Conservation (phyloP, 2,113 vertebrate genomes). For the Zosterops pallidus region DNA sequence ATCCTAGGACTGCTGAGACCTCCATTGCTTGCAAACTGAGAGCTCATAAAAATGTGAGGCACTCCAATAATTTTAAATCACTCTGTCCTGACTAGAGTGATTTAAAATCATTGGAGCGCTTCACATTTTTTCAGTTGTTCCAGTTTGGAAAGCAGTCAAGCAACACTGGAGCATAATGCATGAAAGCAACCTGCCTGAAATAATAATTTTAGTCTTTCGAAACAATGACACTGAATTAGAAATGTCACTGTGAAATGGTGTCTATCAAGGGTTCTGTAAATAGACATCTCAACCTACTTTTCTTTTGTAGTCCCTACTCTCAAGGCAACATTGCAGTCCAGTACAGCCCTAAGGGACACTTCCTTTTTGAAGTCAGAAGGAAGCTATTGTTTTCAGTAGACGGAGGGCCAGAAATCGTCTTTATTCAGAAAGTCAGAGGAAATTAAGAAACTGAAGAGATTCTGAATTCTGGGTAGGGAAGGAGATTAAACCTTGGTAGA, state of each 20-base stretch:
- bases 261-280: neutral
- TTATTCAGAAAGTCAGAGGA: conserved; percentile 28
- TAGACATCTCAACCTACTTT: conserved; percentile 15
- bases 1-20: neutral
- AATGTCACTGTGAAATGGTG: neutral
- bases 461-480: conserved; percentile 16
- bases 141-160: conserved; percentile 20
- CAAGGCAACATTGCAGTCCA: neutral
- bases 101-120: conserved; percentile 36
- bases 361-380: conserved; percentile 22
- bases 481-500: neutral
- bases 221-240: neutral
- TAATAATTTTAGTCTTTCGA: conserved; percentile 19
- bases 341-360: neutral
- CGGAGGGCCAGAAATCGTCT: conserved; percentile 20
- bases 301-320: neutral
- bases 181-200: conserved; percentile 27
- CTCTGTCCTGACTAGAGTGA: neutral
- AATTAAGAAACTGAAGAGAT: conserved; percentile 28
- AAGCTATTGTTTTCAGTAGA: conserved; percentile 40
- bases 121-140: conserved; percentile 48
- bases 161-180: neutral
- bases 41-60: conserved; percentile 34
- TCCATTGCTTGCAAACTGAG: neutral
- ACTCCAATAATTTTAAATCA: conserved; percentile 48